These are phyloP conservation scores for Pseudobourletiella spinata DNA, from an alignment of 1,140 invertebrate genomes.

Conservation along the genomic window DNA sequence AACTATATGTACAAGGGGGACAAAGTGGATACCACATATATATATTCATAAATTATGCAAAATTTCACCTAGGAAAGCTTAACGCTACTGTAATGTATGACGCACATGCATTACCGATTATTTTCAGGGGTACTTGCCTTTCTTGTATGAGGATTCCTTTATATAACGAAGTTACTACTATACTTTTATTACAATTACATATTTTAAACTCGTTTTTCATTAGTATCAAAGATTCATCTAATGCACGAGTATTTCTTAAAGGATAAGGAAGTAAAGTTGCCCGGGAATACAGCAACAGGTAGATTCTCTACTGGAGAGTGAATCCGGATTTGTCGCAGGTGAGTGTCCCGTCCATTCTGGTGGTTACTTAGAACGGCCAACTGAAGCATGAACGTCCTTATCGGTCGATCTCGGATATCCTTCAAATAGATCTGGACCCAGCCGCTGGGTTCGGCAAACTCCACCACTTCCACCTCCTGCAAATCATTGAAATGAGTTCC, in stretches of 20 bases:
- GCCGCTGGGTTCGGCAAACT: conserved; percentile 86
- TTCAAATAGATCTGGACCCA: conserved; percentile 92
- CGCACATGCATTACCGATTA: too few species aligned
- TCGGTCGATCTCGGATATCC: conserved; percentile 74
- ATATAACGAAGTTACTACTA: too few species aligned
- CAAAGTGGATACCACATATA: too few species aligned
- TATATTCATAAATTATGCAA: too few species aligned
- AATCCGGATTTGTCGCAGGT: conserved; percentile 93
- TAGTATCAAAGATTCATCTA: too few species aligned
- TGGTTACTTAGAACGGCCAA: conserved; percentile 96
- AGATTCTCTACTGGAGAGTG: conserved; percentile 80
- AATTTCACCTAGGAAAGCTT: too few species aligned
- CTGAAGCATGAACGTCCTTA: conserved; percentile 93
- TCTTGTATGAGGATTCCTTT: too few species aligned
- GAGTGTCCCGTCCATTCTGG: conserved; percentile 96
- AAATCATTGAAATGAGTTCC: conserved; percentile 96
- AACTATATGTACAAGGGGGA: too few species aligned
- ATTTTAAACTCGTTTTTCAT: too few species aligned
- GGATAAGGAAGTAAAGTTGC: conserved; percentile 26
- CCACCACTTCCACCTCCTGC: conserved; percentile 92
- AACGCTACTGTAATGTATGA: too few species aligned
- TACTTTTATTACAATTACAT: too few species aligned
- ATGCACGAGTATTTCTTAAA: conserved; percentile 31
- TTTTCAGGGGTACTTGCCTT: too few species aligned
- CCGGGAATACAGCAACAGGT: conserved; percentile 51